Evolutionary conservation across 2,797 vertebrate genomes (phyloP).

Genomic region (Lagodon rhomboides): DNA sequence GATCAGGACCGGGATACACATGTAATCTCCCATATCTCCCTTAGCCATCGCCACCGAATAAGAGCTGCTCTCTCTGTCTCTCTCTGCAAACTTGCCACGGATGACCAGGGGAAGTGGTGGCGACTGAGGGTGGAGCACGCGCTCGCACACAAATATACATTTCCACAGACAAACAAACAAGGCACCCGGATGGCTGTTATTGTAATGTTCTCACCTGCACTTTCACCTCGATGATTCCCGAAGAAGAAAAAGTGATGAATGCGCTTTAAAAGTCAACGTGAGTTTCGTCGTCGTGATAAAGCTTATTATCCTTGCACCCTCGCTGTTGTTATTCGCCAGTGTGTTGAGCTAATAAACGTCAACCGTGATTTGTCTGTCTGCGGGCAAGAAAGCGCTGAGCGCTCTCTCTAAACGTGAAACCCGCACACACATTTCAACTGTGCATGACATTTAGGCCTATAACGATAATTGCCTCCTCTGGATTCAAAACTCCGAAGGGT

Average conservation of each 20-base stretch:
- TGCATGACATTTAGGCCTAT: constrained; percentile 68
- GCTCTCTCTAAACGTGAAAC: constrained; percentile 28
- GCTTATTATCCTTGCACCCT: constrained; percentile 54
- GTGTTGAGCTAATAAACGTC: constrained; percentile 62
- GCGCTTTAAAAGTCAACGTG: constrained; percentile 51
- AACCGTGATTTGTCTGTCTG: constrained; percentile 58
- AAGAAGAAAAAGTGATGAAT: constrained; percentile 39
- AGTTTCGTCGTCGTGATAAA: constrained; percentile 53
- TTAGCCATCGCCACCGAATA: constrained; percentile 44
- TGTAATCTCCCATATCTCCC: constrained; percentile 77
- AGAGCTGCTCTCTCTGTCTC: constrained; percentile 32
- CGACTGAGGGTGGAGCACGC: neutral
- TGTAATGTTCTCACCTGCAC: neutral
- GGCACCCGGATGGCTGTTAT: constrained; percentile 17
- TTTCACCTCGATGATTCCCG: constrained; percentile 30
- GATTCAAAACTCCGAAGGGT: constrained; percentile 63
- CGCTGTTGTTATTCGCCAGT: constrained; percentile 37
- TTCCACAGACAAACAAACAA: constrained; percentile 56
- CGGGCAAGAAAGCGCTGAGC: constrained; percentile 24
- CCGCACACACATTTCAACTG: constrained; percentile 57
- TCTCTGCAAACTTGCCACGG: constrained; percentile 29
- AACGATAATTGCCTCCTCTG: constrained; percentile 63
- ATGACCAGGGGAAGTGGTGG: constrained; percentile 23
- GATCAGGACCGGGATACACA: constrained; percentile 72
- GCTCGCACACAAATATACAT: constrained; percentile 33